Evolutionary conservation across 2,797 vertebrate species (phyloP), one percentile per base, ranked within the genome.

Genomic region (Poeciliopsis gracilis): DNA sequence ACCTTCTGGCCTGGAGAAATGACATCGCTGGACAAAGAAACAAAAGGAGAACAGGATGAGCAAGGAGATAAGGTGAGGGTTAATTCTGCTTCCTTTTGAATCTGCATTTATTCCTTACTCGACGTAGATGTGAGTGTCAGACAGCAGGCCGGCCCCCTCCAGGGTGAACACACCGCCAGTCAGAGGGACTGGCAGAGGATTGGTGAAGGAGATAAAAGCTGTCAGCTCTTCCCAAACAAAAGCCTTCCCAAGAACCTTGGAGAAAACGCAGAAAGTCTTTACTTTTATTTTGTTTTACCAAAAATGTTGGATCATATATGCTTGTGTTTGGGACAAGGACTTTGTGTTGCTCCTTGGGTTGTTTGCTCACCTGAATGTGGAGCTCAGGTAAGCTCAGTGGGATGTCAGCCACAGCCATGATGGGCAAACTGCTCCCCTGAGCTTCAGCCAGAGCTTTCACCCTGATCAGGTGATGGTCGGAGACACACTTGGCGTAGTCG

Each of bases 131-230:
- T 94, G 80, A 74, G 90, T 90, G 25, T 90, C 78, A 3, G 82
- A 33, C 16, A 95, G 90, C 0, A 96, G 90, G 57, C 96, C 95
- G 0, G 94, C 90, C 15, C 96, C 96, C 83, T 96, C 96, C 75
- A 95, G 86, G 0, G 95, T 95, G 92, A 96, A 96, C 63, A 96
- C 76, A 0, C 96, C 95, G 8, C 82, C 69, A 69, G 69, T 94
- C 70, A 96, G 89, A 15, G 88, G 87, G 46, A 95, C 90, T 0
- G 95, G 94, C 18, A 96, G 88, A 5, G 96, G 95, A 82, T 96
- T 96, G 78, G 74, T 93, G 88, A 96, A 95, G 89, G 94, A 93
- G 75, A 96, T 90, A 61, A 75, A 46, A 28, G 87, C 93, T 2
- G 80, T 94, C 72, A 90, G 23, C 43, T 83, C 51, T 57, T 87